These are phyloP conservation scores for Oenanthe oenanthe DNA, from an alignment of 2,113 vertebrate genomes.

Conservation along the genomic window DNA sequence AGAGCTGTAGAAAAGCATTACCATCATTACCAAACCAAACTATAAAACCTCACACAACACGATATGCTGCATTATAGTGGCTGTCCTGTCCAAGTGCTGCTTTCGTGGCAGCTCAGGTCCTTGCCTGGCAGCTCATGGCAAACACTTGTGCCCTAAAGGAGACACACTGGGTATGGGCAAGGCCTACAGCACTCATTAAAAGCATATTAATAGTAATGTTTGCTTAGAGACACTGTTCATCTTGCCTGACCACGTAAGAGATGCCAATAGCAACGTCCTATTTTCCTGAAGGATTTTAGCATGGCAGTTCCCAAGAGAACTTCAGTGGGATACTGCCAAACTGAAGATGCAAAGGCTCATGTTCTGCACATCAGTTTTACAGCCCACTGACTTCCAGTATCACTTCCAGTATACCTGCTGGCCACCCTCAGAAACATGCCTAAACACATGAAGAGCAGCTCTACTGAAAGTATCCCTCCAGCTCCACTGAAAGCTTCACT, in stretches of 20 bases:
- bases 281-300: background rate
- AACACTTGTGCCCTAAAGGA: background rate
- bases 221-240: background rate
- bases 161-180: background rate
- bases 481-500: background rate
- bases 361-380: background rate
- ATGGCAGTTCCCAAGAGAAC: background rate
- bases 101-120: background rate
- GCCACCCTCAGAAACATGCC: background rate
- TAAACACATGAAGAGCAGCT: background rate
- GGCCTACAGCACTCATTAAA: background rate
- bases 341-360: background rate
- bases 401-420: background rate
- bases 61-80: background rate
- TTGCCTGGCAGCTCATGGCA: background rate
- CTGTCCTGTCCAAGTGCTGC: background rate
- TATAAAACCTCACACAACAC: background rate
- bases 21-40: background rate
- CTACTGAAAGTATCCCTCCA: background rate
- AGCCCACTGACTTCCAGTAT: background rate
- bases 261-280: background rate
- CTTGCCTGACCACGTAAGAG: background rate
- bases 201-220: background rate
- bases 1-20: background rate
- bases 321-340: background rate